Evolutionary conservation across 2,113 vertebrate species (phyloP).

Genomic region (Corythaixoides concolor): DNA sequence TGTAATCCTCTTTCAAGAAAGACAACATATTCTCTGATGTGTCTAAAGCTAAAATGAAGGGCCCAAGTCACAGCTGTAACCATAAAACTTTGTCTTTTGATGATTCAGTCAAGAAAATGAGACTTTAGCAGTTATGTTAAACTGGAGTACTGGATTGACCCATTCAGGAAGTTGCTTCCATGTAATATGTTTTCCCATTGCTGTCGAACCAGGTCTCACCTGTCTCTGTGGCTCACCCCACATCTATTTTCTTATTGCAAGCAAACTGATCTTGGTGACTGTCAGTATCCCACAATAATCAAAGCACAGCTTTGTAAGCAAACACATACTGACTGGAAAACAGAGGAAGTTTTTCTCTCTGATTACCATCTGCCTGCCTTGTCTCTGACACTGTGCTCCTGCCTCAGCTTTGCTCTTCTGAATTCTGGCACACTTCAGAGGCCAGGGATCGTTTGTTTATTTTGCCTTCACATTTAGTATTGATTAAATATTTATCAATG

Average conservation of each 20-base stretch:
- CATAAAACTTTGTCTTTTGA: background rate
- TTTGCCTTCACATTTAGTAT: background rate
- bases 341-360: background rate
- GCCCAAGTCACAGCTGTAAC: background rate
- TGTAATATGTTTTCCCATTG: background rate
- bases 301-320: background rate
- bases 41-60: background rate
- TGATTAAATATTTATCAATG: background rate
- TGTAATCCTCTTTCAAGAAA: background rate
- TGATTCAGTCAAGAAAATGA: background rate
- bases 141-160: background rate
- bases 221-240: no score
- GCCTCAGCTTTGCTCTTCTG: background rate
- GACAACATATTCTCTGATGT: no score
- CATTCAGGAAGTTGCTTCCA: background rate
- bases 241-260: background rate
- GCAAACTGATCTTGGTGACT: background rate
- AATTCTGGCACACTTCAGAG: background rate
- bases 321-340: background rate
- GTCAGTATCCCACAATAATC: background rate
- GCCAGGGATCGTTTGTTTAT: background rate
- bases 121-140: background rate
- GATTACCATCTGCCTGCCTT: background rate
- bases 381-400: background rate
- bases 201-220: no score